phyloP scores from a whole-genome alignment of 1,140 invertebrate genomes.

The Copidosoma floridanum region DNA sequence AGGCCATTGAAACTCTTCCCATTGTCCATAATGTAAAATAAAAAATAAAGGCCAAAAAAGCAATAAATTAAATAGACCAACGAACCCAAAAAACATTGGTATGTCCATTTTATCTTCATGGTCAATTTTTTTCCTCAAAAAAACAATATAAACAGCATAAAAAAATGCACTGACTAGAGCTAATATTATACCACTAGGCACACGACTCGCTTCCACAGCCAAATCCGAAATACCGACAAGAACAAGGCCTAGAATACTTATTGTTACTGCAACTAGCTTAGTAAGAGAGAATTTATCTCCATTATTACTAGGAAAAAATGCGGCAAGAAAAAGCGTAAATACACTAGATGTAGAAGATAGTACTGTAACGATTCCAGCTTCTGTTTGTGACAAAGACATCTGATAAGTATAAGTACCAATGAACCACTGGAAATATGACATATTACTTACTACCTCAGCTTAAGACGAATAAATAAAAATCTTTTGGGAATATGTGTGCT shows the following conservation, averaged over 20 bases:
- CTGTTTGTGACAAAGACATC: slow-evolving; percentile 71
- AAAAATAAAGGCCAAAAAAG: slow-evolving; percentile 86
- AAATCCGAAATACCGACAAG: slow-evolving; percentile 73
- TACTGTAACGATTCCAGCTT: slow-evolving; percentile 76
- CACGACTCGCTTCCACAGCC: slow-evolving; percentile 54
- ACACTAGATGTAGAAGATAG: slow-evolving; percentile 80
- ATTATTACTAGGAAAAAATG: slow-evolving; percentile 74
- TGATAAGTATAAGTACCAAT: slow-evolving; percentile 80
- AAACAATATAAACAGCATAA: slow-evolving; percentile 82
- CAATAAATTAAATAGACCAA: slow-evolving; percentile 80
- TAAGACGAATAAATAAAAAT: not conserved
- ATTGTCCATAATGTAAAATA: slow-evolving; percentile 73
- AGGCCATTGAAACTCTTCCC: slow-evolving; percentile 82
- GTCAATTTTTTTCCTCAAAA: slow-evolving; percentile 76
- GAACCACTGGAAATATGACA: slow-evolving; percentile 70
- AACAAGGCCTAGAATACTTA: slow-evolving; percentile 77
- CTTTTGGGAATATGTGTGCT: slow-evolving; percentile 34
- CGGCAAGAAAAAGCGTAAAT: slow-evolving; percentile 78
- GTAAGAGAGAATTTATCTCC: slow-evolving; percentile 79
- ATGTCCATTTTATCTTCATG: slow-evolving; percentile 87
- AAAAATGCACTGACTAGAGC: slow-evolving; percentile 79
- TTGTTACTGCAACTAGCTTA: slow-evolving; percentile 74
- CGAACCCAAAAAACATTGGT: slow-evolving; percentile 89
- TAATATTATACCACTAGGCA: slow-evolving; percentile 73
- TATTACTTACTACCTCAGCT: not conserved